phyloP scores from a whole-genome alignment of 2,113 vertebrate species.

The Rhombomys opimus region DNA sequence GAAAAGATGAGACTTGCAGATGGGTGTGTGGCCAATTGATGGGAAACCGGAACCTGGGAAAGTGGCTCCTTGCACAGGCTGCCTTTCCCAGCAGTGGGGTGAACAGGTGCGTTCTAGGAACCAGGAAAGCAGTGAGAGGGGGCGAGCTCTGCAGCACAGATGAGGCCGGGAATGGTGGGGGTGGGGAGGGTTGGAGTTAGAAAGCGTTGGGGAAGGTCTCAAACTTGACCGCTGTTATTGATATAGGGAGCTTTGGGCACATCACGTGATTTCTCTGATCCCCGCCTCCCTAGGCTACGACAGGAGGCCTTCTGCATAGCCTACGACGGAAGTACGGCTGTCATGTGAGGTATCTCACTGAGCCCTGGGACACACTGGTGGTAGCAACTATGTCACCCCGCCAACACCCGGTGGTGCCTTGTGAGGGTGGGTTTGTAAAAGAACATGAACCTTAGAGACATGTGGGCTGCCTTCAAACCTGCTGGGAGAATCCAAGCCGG shows the following conservation, averaged over 20 bases:
- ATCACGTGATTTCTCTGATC: background rate
- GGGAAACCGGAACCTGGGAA: background rate
- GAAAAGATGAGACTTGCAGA: background rate
- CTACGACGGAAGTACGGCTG: background rate
- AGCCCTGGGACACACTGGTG: background rate
- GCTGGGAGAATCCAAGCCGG: background rate
- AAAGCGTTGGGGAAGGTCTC: background rate
- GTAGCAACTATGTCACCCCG: background rate
- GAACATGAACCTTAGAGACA: background rate
- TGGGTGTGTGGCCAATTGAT: background rate
- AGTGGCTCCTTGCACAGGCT: background rate
- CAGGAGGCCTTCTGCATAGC: background rate
- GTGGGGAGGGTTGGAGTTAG: background rate
- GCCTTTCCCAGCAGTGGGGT: background rate
- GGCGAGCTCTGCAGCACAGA: background rate
- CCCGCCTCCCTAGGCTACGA: background rate
- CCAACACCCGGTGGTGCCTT: too few relatives aligned
- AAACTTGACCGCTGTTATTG: background rate
- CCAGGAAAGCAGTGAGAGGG: background rate
- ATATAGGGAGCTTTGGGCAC: background rate
- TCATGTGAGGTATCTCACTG: background rate
- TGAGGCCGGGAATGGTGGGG: background rate
- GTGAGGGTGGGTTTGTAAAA: background rate
- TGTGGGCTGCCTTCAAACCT: background rate
- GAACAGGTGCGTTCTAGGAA: background rate